Evolutionary conservation across 2,113 vertebrate species (phyloP).

Genomic region (Oenanthe melanoleuca): DNA sequence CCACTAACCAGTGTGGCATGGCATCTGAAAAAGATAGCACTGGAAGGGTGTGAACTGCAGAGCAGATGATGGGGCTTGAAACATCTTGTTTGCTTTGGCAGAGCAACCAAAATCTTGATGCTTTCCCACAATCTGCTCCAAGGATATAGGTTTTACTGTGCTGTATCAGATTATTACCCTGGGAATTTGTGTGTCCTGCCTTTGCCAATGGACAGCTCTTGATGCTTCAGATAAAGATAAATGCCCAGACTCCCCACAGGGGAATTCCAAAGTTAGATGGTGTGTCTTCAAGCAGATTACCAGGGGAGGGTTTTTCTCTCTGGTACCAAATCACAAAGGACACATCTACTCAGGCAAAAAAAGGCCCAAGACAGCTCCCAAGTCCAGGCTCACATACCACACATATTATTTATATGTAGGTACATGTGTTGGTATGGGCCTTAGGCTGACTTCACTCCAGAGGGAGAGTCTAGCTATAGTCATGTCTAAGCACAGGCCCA

Average conservation of each 20-base stretch:
- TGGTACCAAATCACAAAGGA: not conserved
- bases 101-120: conserved; percentile 33
- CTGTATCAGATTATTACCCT: conserved; percentile 27
- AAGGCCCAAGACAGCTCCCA: not conserved
- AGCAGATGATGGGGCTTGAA: conserved; percentile 62
- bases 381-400: conserved; percentile 44
- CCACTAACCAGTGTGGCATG: conserved; percentile 60
- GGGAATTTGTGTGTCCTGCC: conserved; percentile 31
- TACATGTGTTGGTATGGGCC: conserved; percentile 48
- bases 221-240: conserved; percentile 48
- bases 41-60: conserved; percentile 63
- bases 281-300: conserved; percentile 31
- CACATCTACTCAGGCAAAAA: not conserved
- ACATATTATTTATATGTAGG: conserved; percentile 42
- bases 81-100: conserved; percentile 67
- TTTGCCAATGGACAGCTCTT: conserved; percentile 25
- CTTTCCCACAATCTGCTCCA: conserved; percentile 62
- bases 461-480: not conserved
- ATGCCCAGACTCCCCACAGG: conserved; percentile 21
- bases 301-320: conserved; percentile 15
- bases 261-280: conserved; percentile 48
- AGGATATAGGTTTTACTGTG: conserved; percentile 55
- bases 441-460: conserved; percentile 31
- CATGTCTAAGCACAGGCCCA: not conserved
- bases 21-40: conserved; percentile 60